Evolutionary conservation across 53 echinoderm and acorn worm species (phyloP).

Genomic region (Temnopleurus reevesii): DNA sequence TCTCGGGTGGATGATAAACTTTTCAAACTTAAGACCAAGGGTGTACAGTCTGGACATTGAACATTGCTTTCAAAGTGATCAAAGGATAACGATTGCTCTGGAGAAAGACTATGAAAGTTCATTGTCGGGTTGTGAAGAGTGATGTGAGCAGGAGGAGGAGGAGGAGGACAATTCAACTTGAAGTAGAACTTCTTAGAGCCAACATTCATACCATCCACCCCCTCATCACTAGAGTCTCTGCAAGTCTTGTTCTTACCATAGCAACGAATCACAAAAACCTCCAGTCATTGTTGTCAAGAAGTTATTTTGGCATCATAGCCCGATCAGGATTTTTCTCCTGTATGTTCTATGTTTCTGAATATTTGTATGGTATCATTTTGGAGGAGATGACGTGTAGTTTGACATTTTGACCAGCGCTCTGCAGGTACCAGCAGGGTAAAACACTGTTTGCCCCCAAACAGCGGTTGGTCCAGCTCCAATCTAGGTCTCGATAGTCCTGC

Average conservation of each 20-base stretch:
- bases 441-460: background rate
- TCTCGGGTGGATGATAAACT: too few relatives aligned
- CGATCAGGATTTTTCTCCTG: background rate
- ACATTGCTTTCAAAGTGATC: too few relatives aligned
- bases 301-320: too few relatives aligned
- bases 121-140: slow-evolving; percentile 28
- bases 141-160: background rate
- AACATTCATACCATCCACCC: background rate
- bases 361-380: background rate
- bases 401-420: slow-evolving; percentile 6
- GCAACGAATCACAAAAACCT: too few relatives aligned
- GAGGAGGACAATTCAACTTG: background rate
- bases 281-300: background rate
- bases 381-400: background rate
- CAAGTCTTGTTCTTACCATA: too few relatives aligned
- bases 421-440: background rate
- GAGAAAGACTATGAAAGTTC: background rate
- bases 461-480: background rate
- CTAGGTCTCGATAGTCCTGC: background rate
- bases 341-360: background rate
- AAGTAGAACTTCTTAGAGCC: background rate
- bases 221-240: background rate
- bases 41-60: too few relatives aligned
- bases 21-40: too few relatives aligned
- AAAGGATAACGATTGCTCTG: too few relatives aligned